phyloP scores from a whole-genome alignment of 2,797 vertebrate genomes.

The Xenentodon cancila region DNA sequence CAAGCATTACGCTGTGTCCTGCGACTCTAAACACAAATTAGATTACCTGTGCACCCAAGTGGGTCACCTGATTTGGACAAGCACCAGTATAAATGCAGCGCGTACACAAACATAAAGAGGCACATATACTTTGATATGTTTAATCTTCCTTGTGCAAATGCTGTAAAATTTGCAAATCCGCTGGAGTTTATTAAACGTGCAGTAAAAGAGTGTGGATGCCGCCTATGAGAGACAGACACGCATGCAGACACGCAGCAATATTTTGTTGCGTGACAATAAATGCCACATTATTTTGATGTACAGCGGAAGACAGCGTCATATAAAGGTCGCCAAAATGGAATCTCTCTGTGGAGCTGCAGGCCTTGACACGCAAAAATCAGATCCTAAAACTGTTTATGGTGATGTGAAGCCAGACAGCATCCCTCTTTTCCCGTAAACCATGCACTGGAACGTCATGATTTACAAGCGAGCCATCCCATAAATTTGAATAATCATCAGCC shows the following conservation, averaged over 20 bases:
- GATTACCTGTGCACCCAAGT: constrained; percentile 71
- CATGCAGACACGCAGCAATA: constrained; percentile 11
- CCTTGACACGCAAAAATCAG: constrained; percentile 64
- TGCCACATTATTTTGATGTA: constrained; percentile 72
- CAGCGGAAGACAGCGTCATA: constrained; percentile 34
- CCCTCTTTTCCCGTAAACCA: constrained; percentile 61
- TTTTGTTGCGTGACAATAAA: constrained; percentile 57
- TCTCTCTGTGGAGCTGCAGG: constrained; percentile 47
- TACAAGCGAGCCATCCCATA: constrained; percentile 45
- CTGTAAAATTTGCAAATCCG: constrained; percentile 17
- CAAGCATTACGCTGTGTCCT: constrained; percentile 62
- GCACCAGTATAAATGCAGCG: constrained; percentile 19
- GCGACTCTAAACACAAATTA: constrained; percentile 69
- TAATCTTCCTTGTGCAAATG: constrained; percentile 34
- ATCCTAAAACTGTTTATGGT: constrained; percentile 63
- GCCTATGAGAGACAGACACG: constrained; percentile 4
- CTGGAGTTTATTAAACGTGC: constrained; percentile 7
- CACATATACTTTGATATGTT: constrained; percentile 1
- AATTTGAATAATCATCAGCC: constrained; percentile 51
- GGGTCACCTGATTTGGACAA: constrained; percentile 46
- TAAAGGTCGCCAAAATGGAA: constrained; percentile 66
- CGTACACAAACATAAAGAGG: constrained; percentile 4
- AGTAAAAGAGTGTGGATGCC: constrained; percentile 6
- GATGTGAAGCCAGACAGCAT: constrained; percentile 48
- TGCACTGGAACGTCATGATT: constrained; percentile 41